Conservation (phyloP, 30 jellyfish, hydroid and myxozoan genomes). For the Chironex yamaguchii region DNA sequence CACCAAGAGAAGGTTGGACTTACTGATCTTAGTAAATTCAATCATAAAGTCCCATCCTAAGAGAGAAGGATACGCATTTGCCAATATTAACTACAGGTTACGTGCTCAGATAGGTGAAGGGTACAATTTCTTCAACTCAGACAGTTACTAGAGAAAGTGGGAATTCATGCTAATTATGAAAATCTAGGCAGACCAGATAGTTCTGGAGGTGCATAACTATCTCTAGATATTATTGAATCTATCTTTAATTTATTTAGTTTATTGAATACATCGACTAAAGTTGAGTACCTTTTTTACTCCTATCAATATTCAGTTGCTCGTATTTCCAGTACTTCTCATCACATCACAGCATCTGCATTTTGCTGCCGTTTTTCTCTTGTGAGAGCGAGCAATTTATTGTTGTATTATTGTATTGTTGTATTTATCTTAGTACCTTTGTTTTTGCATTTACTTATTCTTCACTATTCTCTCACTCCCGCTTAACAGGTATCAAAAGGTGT, state of each 20-base stretch:
- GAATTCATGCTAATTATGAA: too few species aligned
- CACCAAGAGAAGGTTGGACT: conserved; percentile 45
- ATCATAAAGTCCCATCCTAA: conserved; percentile 18
- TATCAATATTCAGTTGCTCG: conserved; percentile 2
- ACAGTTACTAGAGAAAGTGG: background rate
- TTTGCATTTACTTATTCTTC: too few species aligned
- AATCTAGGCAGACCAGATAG: too few species aligned
- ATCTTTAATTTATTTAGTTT: background rate
- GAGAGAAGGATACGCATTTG: too few species aligned
- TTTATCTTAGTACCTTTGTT: too few species aligned
- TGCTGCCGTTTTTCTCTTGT: too few species aligned
- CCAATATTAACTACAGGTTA: conserved; percentile 33
- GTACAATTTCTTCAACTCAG: background rate
- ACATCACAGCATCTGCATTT: conserved; percentile 1
- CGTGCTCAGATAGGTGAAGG: conserved; percentile 15
- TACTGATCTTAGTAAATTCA: conserved; percentile 8
- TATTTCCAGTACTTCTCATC: conserved; percentile 12
- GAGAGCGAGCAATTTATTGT: too few species aligned
- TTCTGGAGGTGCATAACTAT: too few species aligned
- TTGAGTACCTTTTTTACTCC: background rate
- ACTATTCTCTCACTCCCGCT: too few species aligned
- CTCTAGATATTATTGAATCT: too few species aligned
- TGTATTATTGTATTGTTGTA: too few species aligned
- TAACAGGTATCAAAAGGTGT: too few species aligned
- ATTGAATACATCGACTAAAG: background rate